Percentiles rank a stretch among this genome's conserved stretches.
These are phyloP conservation scores for Gymnoscopelus microlampas DNA, from an alignment of 2,797 vertebrate species.

Conservation along the genomic window DNA sequence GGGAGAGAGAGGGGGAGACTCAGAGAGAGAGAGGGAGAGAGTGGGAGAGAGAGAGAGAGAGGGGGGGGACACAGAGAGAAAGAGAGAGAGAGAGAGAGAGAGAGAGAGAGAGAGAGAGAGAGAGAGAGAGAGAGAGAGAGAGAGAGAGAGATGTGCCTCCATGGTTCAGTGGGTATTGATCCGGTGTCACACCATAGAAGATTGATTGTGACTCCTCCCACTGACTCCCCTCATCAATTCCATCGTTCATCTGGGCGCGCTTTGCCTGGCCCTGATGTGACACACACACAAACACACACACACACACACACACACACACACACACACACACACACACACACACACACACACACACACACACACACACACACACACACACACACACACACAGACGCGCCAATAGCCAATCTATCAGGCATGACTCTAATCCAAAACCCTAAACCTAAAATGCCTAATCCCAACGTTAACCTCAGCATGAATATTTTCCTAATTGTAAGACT, in stretches of 20 bases:
- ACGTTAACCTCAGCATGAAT: too few species aligned
- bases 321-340: conserved; percentile 4
- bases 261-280: too few species aligned
- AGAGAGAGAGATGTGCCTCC: conserved; percentile 45
- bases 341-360: conserved; percentile 2
- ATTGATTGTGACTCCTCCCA: conserved; percentile 58
- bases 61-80: conserved; percentile 4
- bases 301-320: not conserved
- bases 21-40: conserved; percentile 1
- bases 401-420: too few species aligned
- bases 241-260: too few species aligned
- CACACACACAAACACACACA: not conserved
- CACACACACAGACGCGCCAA: too few species aligned
- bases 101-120: not conserved
- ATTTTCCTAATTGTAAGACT: too few species aligned
- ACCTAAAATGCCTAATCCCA: too few species aligned
- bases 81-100: not conserved
- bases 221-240: conserved; percentile 28
- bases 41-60: not conserved
- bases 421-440: too few species aligned
- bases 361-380: not conserved
- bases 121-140: not conserved
- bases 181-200: conserved; percentile 63
- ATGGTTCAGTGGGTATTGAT: conserved; percentile 69
- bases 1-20: conserved; percentile 19